Conservation (phyloP, 2,113 vertebrate genomes). For the Ramphastos sulfuratus region DNA sequence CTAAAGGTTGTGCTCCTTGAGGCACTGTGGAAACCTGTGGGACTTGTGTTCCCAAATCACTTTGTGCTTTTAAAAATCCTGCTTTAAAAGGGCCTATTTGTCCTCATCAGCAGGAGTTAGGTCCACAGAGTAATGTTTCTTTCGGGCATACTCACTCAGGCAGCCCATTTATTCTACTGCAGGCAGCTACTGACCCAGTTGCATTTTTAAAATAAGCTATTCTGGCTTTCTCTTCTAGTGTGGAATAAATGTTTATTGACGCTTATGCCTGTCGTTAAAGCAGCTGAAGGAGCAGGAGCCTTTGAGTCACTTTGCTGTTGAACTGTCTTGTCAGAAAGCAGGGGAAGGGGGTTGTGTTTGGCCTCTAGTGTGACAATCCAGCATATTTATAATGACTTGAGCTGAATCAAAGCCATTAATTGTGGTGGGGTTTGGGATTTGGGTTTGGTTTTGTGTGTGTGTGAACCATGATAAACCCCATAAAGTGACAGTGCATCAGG, state of each 20-base stretch:
- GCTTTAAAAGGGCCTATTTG: slow-evolving; percentile 44
- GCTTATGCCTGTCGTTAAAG: background rate
- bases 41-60: slow-evolving; percentile 31
- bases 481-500: background rate
- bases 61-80: slow-evolving; percentile 16
- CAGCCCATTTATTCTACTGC: slow-evolving; percentile 32
- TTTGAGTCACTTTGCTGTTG: background rate
- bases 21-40: background rate
- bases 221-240: background rate
- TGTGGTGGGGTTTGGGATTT: background rate
- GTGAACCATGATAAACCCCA: background rate
- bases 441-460: background rate
- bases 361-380: background rate
- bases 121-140: slow-evolving; percentile 11
- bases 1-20: background rate
- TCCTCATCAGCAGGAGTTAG: slow-evolving; percentile 39
- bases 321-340: background rate
- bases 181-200: slow-evolving; percentile 70
- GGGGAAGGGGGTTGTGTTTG: background rate
- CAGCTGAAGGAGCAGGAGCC: background rate
- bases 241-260: slow-evolving; percentile 20
- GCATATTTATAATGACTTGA: background rate
- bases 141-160: background rate
- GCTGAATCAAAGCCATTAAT: background rate
- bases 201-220: slow-evolving; percentile 44